phyloP scores from a whole-genome alignment of 2,113 vertebrate genomes.

The Silurus glanis region DNA sequence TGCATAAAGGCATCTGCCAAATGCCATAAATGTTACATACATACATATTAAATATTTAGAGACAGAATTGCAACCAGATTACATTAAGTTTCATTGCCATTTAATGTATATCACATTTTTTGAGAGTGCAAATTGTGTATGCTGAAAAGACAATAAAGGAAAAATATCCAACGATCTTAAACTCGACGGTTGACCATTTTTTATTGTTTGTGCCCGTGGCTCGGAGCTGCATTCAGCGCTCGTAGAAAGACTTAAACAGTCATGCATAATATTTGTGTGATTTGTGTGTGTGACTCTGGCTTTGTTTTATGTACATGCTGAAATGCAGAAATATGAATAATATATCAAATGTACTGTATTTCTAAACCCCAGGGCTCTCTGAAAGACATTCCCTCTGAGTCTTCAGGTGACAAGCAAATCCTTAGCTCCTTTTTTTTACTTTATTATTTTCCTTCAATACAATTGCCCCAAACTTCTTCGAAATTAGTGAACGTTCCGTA shows the following conservation, averaged over 20 bases:
- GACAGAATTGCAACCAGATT: no score
- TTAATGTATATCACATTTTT: no score
- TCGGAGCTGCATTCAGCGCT: background rate
- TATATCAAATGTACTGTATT: background rate
- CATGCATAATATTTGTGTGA: background rate
- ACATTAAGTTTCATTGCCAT: no score
- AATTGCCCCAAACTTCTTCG: constrained; percentile 67
- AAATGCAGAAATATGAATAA: background rate
- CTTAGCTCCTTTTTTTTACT: background rate
- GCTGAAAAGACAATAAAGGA: no score
- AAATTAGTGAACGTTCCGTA: constrained; percentile 67
- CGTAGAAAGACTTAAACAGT: background rate
- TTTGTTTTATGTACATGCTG: background rate
- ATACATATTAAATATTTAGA: no score
- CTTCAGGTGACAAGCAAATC: constrained; percentile 1
- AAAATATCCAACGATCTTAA: background rate
- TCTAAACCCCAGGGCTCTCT: background rate
- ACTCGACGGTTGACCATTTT: background rate
- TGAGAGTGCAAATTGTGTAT: no score
- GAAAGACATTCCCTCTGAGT: background rate
- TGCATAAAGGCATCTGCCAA: no score
- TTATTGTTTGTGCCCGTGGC: background rate
- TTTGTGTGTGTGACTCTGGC: background rate
- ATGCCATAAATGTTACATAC: no score
- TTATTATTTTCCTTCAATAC: constrained; percentile 23